These are phyloP conservation scores for Irena cyanogastra DNA, from an alignment of 2,113 vertebrate species.

Conservation along the genomic window DNA sequence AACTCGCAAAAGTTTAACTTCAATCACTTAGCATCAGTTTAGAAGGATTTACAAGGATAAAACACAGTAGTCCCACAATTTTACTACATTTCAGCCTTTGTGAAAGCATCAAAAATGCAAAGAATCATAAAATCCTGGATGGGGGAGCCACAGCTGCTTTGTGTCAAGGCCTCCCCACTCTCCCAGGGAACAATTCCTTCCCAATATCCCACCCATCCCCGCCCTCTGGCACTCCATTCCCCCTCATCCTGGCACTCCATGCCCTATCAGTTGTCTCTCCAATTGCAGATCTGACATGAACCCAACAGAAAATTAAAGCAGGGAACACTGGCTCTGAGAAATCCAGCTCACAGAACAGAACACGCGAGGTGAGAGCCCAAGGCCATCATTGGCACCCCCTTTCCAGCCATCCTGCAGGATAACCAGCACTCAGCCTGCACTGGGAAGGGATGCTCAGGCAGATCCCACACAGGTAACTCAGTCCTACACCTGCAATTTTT, in stretches of 20 bases:
- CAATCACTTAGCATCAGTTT: neutral
- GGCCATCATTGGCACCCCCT: neutral
- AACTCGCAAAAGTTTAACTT: neutral
- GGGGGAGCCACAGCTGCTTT: neutral
- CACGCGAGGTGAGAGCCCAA: neutral
- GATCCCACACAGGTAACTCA: accelerated
- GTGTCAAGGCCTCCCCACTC: neutral
- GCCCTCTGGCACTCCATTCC: neutral
- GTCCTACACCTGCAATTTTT: neutral
- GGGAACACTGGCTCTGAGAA: neutral
- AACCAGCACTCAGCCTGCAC: neutral
- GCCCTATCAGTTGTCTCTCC: neutral
- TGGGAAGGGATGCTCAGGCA: neutral
- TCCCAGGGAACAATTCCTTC: neutral
- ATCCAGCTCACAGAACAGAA: neutral
- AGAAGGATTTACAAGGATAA: neutral
- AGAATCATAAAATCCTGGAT: neutral
- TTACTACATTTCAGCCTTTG: neutral
- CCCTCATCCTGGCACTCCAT: neutral
- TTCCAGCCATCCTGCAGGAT: neutral
- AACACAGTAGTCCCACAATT: neutral
- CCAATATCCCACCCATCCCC: accelerated
- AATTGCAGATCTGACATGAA: neutral
- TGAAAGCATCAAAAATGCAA: neutral
- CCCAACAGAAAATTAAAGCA: neutral